phyloP scores from a whole-genome alignment of 2,113 vertebrate species.

The Mugil cephalus region DNA sequence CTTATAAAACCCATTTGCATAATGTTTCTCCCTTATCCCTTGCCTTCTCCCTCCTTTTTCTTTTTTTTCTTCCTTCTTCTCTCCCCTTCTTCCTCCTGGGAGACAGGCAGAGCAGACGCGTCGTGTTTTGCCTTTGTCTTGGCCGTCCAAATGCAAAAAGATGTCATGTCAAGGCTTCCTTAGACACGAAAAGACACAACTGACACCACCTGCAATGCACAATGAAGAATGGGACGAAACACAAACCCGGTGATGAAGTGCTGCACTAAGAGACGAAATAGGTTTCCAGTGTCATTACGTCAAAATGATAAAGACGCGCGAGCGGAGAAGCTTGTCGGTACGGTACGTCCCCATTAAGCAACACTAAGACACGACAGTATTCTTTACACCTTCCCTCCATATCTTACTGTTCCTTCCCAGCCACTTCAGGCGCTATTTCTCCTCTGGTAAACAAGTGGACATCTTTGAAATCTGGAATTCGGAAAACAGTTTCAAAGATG shows the following conservation, averaged over 20 bases:
- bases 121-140: slow-evolving; percentile 70
- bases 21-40: slow-evolving; percentile 72
- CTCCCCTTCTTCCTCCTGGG: slow-evolving; percentile 34
- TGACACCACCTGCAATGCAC: slow-evolving; percentile 39
- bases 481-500: slow-evolving; percentile 31
- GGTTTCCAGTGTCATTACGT: slow-evolving; percentile 42
- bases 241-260: slow-evolving; percentile 24
- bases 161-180: slow-evolving; percentile 72
- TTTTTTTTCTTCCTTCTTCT: slow-evolving; percentile 4
- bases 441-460: slow-evolving; percentile 15
- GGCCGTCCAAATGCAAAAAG: slow-evolving; percentile 63
- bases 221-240: slow-evolving; percentile 28
- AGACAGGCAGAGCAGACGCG: slow-evolving; percentile 58
- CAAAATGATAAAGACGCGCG: slow-evolving; percentile 51
- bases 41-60: slow-evolving; percentile 31
- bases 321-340: slow-evolving; percentile 47
- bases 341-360: slow-evolving; percentile 39
- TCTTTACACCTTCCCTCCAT: slow-evolving; percentile 34
- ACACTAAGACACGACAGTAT: slow-evolving; percentile 25
- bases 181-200: slow-evolving; percentile 47
- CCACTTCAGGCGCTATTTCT: slow-evolving; percentile 22
- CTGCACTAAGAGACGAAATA: slow-evolving; percentile 24
- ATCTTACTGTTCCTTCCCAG: slow-evolving; percentile 28
- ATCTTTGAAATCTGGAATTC: slow-evolving; percentile 26
- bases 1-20: slow-evolving; percentile 84